A percentile compares a stretch with the other conserved stretches of the same genome.
Evolutionary conservation across 2,113 vertebrate genomes (phyloP).

Genomic region (Sylvia atricapilla): DNA sequence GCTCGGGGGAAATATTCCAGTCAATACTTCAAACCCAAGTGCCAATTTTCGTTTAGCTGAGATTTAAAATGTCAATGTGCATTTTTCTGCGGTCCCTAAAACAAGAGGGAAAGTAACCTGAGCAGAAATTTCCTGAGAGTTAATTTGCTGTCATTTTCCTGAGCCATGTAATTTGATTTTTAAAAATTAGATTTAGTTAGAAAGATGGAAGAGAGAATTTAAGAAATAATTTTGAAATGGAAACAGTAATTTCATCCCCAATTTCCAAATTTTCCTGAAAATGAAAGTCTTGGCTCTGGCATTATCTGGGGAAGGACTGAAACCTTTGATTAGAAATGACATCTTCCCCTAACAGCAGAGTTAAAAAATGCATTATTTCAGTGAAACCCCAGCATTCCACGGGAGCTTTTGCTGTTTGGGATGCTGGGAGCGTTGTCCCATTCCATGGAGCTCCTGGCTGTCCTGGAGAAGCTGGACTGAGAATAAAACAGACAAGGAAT

Average conservation of each 20-base stretch:
- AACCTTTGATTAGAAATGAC: not conserved
- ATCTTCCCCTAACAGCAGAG: not conserved
- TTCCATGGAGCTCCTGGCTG: not conserved
- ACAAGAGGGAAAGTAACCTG: not conserved
- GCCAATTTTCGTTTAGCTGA: not conserved
- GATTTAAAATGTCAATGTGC: not conserved
- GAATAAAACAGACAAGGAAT: not conserved
- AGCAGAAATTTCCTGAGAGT: not conserved
- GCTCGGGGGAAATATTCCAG: not conserved
- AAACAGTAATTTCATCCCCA: not conserved
- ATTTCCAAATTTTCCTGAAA: not conserved
- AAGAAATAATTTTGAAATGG: not conserved
- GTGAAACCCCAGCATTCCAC: not conserved
- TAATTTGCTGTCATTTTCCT: not conserved
- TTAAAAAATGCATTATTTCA: not conserved
- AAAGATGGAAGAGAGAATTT: not conserved
- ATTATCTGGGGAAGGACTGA: not conserved
- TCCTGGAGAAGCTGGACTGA: not conserved
- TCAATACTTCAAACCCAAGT: not conserved
- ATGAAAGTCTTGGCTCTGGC: not conserved
- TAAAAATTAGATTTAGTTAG: not conserved
- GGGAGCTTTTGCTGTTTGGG: not conserved
- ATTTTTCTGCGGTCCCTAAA: not conserved
- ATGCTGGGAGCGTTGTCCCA: rapidly evolving
- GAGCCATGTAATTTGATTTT: not conserved